These are phyloP conservation scores for Bombus waltoni DNA, from an alignment of 1,140 invertebrate genomes.

Conservation along the genomic window DNA sequence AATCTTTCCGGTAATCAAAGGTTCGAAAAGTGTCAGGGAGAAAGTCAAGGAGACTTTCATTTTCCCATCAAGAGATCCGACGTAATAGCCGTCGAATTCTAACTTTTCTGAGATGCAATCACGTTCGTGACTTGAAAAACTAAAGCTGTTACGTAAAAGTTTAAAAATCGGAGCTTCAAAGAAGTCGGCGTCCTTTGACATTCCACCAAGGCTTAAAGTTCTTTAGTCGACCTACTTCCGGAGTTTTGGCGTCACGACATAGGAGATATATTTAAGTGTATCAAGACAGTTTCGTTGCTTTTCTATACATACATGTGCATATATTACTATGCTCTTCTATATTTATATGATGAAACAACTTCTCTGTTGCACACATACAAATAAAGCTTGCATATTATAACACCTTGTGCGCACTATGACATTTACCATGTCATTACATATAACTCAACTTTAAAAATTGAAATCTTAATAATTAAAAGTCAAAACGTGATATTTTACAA, in stretches of 20 bases:
- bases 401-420: not conserved
- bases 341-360: not conserved
- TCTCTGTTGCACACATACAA: not conserved
- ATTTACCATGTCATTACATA: not conserved
- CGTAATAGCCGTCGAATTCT: constrained; percentile 41
- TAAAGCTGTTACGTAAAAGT: constrained; percentile 37
- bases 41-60: constrained; percentile 40
- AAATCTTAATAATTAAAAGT: not conserved
- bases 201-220: not conserved
- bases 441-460: not conserved
- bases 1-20: constrained; percentile 46
- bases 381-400: not conserved
- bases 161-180: not conserved
- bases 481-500: not conserved
- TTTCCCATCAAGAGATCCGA: constrained; percentile 42
- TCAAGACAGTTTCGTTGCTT: not conserved
- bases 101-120: constrained; percentile 13
- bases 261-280: not conserved
- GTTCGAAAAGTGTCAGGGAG: constrained; percentile 28
- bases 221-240: constrained; percentile 42
- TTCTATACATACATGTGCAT: not conserved
- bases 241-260: not conserved
- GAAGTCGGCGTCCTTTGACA: constrained; percentile 56
- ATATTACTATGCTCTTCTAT: too few species aligned
- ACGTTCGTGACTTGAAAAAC: not conserved